Evolutionary conservation across 2,113 vertebrate species (phyloP), one percentile per base, ranked within the genome.

Genomic region (Carettochelys insculpta): DNA sequence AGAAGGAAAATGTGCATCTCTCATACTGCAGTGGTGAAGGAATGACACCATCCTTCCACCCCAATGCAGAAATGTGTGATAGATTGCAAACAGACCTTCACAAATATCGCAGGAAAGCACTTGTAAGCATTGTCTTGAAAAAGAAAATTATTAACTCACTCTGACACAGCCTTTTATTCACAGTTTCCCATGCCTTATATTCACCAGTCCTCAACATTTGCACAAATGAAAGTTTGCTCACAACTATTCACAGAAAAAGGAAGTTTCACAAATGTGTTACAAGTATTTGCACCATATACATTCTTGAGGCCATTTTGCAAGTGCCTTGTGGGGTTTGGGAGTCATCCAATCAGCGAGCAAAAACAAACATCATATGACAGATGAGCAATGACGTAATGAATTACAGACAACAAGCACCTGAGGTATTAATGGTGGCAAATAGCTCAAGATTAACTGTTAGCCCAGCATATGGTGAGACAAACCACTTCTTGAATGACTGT

Each of bases 101-200:
- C 41, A 84, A 68, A 68, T 52, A 75, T 12, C 0, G 0, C 25
- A 52, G 16, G 52, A 45, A 50, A 78, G 0, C 0, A 0, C 17
- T 54, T 48, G 25, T 65, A 6, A 47, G 84, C 54, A 84, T 0
- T 52, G 56, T 0, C 9, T 27, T 24, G 20, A 14, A 54, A 51
- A 61, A n/a, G n/a, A 78, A 11, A 82, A 3, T 3, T 11, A 29
- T 38, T 31, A 4, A 93, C 79, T 84, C 51, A 48, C 45, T 38
- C 12, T 22, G 17, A 11, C 12, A 34, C 1, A 1, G n/a, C 20
- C 43, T 87, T 80, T 47, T 47, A 20, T 2, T 86, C 53, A 10
- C 27, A 73, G 38, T 17, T 45, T 45, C 3, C 10, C 24, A 7
- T 51, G 20, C 1, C 47, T 85, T 80, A 29, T 25, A 51, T 31